phyloP scores from a whole-genome alignment of 2,113 vertebrate species.

The Puntigrus tetrazona region DNA sequence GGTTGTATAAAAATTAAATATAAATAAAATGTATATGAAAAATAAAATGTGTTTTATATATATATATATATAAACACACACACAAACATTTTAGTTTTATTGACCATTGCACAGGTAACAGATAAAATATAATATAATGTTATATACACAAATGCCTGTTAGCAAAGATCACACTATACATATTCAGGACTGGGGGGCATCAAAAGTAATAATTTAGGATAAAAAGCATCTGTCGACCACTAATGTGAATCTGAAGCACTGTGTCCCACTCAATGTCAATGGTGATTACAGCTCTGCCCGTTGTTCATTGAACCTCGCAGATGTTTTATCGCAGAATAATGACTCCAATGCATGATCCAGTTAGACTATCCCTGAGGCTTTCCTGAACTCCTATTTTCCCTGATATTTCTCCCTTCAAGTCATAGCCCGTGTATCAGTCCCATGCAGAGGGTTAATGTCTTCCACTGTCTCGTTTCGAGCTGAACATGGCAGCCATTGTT shows the following conservation, averaged over 20 bases:
- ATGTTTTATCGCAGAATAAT: slow-evolving; percentile 24
- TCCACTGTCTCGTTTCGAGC: slow-evolving; percentile 41
- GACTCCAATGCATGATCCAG: slow-evolving; percentile 17
- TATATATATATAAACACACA: too few species aligned
- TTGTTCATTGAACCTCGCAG: background rate
- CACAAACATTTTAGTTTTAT: too few species aligned
- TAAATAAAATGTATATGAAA: too few species aligned
- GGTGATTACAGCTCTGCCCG: background rate
- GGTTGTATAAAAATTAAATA: too few species aligned
- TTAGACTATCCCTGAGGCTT: slow-evolving; percentile 10
- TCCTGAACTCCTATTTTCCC: background rate
- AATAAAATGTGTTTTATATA: too few species aligned
- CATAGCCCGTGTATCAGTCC: background rate
- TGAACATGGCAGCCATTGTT: slow-evolving; percentile 53
- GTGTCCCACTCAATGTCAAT: background rate
- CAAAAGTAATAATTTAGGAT: background rate
- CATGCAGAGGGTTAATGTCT: slow-evolving; percentile 31
- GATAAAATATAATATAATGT: background rate
- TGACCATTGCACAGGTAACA: too few species aligned
- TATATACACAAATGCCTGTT: background rate
- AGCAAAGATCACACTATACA: background rate
- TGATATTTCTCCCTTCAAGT: background rate
- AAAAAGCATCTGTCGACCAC: background rate
- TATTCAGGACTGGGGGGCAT: background rate
- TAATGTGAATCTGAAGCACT: slow-evolving; percentile 1